Percentiles rank a stretch among this genome's conserved stretches.
phyloP scores from a whole-genome alignment of 53 echinoderm and acorn worm genomes.

The Mesocentrotus franciscanus region DNA sequence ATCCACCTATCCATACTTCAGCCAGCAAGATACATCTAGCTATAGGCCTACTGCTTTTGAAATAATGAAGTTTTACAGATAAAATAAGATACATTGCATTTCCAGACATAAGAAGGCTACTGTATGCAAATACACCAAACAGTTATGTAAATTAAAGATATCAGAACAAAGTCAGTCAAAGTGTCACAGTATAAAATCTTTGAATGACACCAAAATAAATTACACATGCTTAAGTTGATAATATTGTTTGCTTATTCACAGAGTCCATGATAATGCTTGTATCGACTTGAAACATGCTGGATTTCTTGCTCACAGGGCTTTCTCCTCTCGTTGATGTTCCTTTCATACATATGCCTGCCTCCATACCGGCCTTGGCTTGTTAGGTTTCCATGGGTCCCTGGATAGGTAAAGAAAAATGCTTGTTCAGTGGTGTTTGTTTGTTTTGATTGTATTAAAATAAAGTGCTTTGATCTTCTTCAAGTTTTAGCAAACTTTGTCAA shows the following conservation, averaged over 20 bases:
- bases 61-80: not conserved
- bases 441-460: too few species aligned
- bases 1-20: not conserved
- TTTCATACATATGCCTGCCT: slow-evolving; percentile 94
- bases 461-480: too few species aligned
- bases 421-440: too few species aligned
- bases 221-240: not conserved
- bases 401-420: slow-evolving; percentile 1
- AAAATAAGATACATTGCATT: not conserved
- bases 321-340: slow-evolving; percentile 84
- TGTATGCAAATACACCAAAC: not conserved
- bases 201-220: not conserved
- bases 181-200: not conserved
- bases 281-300: slow-evolving; percentile 92
- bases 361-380: slow-evolving; percentile 86
- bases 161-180: not conserved
- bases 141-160: not conserved
- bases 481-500: too few species aligned
- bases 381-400: slow-evolving; percentile 84
- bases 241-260: slow-evolving; percentile 78
- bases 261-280: slow-evolving; percentile 93
- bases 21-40: not conserved
- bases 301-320: slow-evolving; percentile 85
- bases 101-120: not conserved
- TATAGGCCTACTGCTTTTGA: too few species aligned